Base-by-base conservation (phyloP, 2,113 vertebrate species). In the Aramus guarauna region DNA sequence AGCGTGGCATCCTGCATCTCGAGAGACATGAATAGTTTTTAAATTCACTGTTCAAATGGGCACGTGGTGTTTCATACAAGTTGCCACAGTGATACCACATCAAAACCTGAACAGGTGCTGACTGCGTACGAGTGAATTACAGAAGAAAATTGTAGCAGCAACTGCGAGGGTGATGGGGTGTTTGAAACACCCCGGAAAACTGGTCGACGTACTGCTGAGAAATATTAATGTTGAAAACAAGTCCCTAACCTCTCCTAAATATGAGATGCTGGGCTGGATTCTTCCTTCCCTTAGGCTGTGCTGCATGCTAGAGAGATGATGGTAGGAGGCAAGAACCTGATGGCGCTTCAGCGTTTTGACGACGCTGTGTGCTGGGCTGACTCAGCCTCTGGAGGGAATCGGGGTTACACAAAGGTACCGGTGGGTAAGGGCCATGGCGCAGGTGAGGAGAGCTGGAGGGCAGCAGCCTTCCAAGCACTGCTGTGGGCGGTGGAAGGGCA, bases 341-440 rank as follows among this genome's bases (percentile, higher is more conserved):
- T 27, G 48, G 43, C 37, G 48, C 34, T 52, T 58, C 60, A 59
- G 37, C 37, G 6, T 74, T 90, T 86, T 47, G 6, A 3, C 22
- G 37, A 24, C 15, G 36, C 18, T 34, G 21, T 13, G 5, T 10
- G 32, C 58, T 47, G 74, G 27, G 32, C 15, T 45, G 59, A 27
- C 55, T 39, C 32, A 72, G 36, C 29, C 36, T 43, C 53, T 47
- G 66, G 53, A 73, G 22, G 11, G 29, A 34, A 13, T 58, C 2
- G 0, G 34, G 20, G 9, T 50, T 37, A 45, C 69, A 27, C 39
- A 37, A 48, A 77, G 22, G 30, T 43, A 30, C 43, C 11, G 45
- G 3, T 48, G 47, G 36, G 29, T 9, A 10, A 55, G n/a, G 37
- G 37, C 26, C 22, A 10, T 11, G 4, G 9, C 2, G 1, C 14